These are phyloP conservation scores for Troglohyphantes excavatus DNA, from an alignment of 2,888 invertebrate genomes.

Conservation along the genomic window DNA sequence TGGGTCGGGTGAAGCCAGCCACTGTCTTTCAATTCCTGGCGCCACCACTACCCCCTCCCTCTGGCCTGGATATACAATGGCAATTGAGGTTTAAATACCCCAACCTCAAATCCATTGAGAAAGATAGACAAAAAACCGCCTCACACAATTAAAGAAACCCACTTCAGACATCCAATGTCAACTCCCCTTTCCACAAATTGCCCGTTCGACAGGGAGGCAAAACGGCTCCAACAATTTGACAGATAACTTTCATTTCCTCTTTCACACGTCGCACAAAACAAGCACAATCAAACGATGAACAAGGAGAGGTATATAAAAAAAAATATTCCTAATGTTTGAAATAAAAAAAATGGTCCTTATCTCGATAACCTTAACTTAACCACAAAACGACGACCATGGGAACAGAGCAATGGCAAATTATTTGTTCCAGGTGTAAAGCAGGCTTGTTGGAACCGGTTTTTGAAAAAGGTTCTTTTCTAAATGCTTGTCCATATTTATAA, in stretches of 20 bases:
- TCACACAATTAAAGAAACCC: no score
- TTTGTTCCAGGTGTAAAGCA: constrained; percentile 75
- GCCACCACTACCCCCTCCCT: no score
- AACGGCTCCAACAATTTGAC: constrained; percentile 34
- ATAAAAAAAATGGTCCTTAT: no score
- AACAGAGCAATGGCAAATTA: constrained; percentile 62
- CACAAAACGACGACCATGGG: constrained; percentile 67
- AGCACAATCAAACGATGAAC: constrained; percentile 15
- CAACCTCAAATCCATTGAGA: no score
- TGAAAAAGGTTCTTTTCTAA: constrained; percentile 56
- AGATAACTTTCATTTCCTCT: constrained; percentile 65
- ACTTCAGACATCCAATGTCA: no score
- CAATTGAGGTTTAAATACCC: no score
- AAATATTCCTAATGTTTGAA: background rate
- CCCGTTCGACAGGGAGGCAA: no score
- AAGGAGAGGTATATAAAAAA: background rate
- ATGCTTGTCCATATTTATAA: constrained; percentile 71
- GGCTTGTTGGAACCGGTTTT: constrained; percentile 65
- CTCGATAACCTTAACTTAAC: constrained; percentile 30
- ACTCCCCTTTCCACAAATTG: no score
- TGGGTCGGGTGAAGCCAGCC: no score
- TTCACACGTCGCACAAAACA: constrained; percentile 65
- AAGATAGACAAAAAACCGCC: no score
- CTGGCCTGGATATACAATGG: no score
- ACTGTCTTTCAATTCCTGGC: no score